Evolutionary conservation across 2,797 vertebrate genomes (phyloP), one percentile per base, ranked within the genome.

Genomic region (Sarcoramphus papa): DNA sequence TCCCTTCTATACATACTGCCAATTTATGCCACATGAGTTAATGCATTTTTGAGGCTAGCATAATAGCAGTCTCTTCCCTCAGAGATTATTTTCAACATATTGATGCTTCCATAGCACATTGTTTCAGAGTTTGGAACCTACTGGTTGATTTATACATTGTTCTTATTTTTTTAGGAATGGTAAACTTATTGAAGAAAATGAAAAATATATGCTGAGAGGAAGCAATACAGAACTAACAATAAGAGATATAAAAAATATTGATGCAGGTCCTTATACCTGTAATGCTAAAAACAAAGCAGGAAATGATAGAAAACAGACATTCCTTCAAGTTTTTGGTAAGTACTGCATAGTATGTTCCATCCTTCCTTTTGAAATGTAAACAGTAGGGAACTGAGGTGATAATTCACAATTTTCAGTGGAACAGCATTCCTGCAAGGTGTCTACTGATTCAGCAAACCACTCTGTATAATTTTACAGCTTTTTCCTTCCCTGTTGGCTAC

Each of bases 311-410:
- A 98, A 98, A 41, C 99, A 99, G 95, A 98, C 99, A 23, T 98
- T 99, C 86, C 99, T 99, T 89, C 99, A 99, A 97, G 99, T 99
- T 96, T 99, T 99, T 78, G 99, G 99, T 99, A 98, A 99, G 99
- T 98, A 91, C 94, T 95, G 28, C 51, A 48, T 48, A 41, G 14
- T 67, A 12, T 80, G 9, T 48, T 64, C 31, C 21, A 56, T 40
- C 12, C 33, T 93, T 48, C 8, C 18, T 56, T 85, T 86, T 37
- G 19, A 47, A 78, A 57, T 33, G 4, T 37, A 27, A 81, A 62
- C 12, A 47, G 12, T 47, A 80, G 30, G 24, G 15, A 89, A 70
- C 21, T 60, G 48, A 77, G 10, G 14, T 70, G 22, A 20, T 85
- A 57, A 93, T 70, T 80, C 33, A 47, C 16, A 45, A 8, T 79